Evolutionary conservation across 2,113 vertebrate genomes (phyloP), one percentile per base, ranked within the genome.

Genomic region (Chauna torquata): DNA sequence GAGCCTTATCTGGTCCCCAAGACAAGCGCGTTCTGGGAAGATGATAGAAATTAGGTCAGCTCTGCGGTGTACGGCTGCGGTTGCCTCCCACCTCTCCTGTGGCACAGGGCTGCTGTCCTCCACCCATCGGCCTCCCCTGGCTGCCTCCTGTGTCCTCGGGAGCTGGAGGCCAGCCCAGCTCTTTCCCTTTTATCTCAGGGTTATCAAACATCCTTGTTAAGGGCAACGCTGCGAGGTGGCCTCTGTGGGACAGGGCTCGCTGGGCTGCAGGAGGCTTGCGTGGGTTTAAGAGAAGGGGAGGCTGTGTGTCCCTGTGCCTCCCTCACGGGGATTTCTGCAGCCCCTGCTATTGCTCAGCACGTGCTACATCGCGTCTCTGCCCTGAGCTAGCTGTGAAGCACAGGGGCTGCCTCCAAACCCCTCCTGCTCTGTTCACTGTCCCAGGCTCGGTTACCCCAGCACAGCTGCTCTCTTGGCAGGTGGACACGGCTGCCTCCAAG

Each of bases 161-260:
- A 0, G 1, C 49, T 42, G 23, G 25, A 59, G 6, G 44, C n/a
- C 0, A 1, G 7, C 32, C 2, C 1, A 4, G 30, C 34, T 45
- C 23, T 25, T 58, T 10, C 11, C 34, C 34, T n/a, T 69, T 32
- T 6, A 49, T 66, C 40, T 69, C 68, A 47, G 40, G 23, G 49
- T 64, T 64, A 64, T 40, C 36, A n/a, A 34, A 40, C 0, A 1
- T n/a, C 36, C 28, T 38, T 0, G 0, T 16, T 45, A 32, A 27
- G 47, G 45, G 55, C 11, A 70, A 12, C 1, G 4, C n/a, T 52
- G 76, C 12, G 38, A 34, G 61, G 16, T 42, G 62, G 10, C 3
- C 36, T 36, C 42, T 40, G 57, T 5, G 5, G 54, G 34, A 16
- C 16, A 47, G 59, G 50, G 10, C 1, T 93, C 1, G 0, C 27